These are phyloP conservation scores for Orthosia incerta DNA, from an alignment of 2,888 invertebrate species.

Conservation along the genomic window DNA sequence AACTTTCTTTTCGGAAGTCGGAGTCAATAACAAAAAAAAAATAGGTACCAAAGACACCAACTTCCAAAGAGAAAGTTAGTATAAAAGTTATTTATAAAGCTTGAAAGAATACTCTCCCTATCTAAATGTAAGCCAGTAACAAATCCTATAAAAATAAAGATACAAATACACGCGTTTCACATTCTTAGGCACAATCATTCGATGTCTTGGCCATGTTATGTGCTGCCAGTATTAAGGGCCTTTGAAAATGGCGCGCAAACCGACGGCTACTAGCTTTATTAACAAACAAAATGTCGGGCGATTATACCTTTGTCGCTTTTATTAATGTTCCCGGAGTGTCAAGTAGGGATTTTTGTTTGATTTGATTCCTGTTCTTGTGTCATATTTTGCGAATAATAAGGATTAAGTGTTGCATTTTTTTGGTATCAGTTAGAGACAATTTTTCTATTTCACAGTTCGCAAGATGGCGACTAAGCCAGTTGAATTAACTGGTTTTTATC, in stretches of 20 bases:
- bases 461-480: not conserved
- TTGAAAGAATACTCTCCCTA: conserved; percentile 25
- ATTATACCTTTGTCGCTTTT: conserved; percentile 53
- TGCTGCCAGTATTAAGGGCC: conserved; percentile 84
- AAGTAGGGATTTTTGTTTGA: conserved; percentile 45
- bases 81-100: conserved; percentile 10
- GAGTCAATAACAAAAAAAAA: too few relatives aligned
- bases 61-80: too few relatives aligned
- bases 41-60: too few relatives aligned
- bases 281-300: conserved; percentile 67
- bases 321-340: conserved; percentile 48
- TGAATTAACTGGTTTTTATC: too few relatives aligned
- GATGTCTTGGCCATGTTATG: conserved; percentile 84
- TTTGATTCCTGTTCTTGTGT: conserved; percentile 39
- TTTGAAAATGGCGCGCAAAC: conserved; percentile 84
- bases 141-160: conserved; percentile 75
- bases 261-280: conserved; percentile 74
- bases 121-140: conserved; percentile 65
- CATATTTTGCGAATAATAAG: conserved; percentile 48
- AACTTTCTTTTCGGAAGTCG: too few relatives aligned
- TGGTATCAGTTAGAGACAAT: not conserved
- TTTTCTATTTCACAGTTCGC: not conserved
- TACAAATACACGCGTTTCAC: conserved; percentile 69
- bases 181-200: conserved; percentile 79
- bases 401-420: conserved; percentile 33